A percentile compares a stretch with the other conserved stretches of the same genome.
These are phyloP conservation scores for Chrysotoxum bicinctum DNA, from an alignment of 2,888 invertebrate species.

Conservation along the genomic window DNA sequence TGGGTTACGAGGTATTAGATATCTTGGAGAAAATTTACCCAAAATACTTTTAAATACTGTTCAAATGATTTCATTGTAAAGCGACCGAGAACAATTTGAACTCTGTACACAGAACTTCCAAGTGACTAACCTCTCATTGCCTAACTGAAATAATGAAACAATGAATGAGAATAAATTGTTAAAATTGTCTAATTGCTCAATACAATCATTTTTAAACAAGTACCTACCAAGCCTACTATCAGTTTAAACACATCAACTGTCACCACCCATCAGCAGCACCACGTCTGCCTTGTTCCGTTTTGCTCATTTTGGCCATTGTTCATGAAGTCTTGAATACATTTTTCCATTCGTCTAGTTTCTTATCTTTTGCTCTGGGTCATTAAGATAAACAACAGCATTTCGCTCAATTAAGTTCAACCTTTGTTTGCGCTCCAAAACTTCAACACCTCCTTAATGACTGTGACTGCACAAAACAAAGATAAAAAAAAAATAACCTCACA, in stretches of 20 bases:
- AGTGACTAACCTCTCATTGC: constrained; percentile 11
- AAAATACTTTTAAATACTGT: background rate
- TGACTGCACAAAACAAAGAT: constrained; percentile 54
- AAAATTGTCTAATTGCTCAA: constrained; percentile 51
- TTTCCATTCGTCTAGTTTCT: constrained; percentile 62
- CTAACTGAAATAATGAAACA: background rate
- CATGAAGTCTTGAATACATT: constrained; percentile 52
- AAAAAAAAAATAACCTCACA: background rate
- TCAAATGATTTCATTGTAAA: background rate
- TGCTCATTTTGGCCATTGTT: constrained; percentile 60
- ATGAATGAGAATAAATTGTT: constrained; percentile 45
- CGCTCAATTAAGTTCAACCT: constrained; percentile 69
- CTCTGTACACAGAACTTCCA: background rate
- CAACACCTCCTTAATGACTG: constrained; percentile 65
- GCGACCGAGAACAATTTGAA: background rate
- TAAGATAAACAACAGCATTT: constrained; percentile 65
- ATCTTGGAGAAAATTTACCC: no score
- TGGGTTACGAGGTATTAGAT: no score
- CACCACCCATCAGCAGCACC: constrained; percentile 26
- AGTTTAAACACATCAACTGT: constrained; percentile 42
- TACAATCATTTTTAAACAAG: constrained; percentile 20
- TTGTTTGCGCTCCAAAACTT: constrained; percentile 35
- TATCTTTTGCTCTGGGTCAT: constrained; percentile 63
- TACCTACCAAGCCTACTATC: constrained; percentile 12
- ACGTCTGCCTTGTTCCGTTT: background rate